These are phyloP conservation scores for Papilio demoleus DNA, from an alignment of 2,888 invertebrate genomes.

Conservation along the genomic window DNA sequence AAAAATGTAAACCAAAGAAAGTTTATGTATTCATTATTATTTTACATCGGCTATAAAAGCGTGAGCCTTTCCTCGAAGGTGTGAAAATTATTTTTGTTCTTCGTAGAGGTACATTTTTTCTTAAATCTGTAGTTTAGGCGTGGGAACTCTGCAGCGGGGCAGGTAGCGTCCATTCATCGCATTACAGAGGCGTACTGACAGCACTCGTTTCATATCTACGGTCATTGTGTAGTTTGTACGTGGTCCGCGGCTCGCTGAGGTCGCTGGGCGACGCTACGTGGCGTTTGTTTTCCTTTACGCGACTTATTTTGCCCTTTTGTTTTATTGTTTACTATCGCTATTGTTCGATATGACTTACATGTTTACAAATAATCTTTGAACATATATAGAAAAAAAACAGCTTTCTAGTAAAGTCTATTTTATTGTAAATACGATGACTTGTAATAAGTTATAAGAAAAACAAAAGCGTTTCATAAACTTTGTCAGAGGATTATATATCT, in stretches of 20 bases:
- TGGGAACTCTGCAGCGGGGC: slow-evolving; percentile 71
- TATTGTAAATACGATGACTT: no score
- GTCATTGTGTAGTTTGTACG: slow-evolving; percentile 40
- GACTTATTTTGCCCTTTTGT: slow-evolving; percentile 40
- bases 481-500: background rate
- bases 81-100: slow-evolving; percentile 81
- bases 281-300: slow-evolving; percentile 44
- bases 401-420: background rate
- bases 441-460: no score
- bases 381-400: slow-evolving; percentile 8
- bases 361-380: slow-evolving; percentile 6
- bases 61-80: slow-evolving; percentile 75
- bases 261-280: slow-evolving; percentile 45
- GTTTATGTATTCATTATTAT: slow-evolving; percentile 72
- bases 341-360: slow-evolving; percentile 41
- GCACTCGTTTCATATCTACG: slow-evolving; percentile 32
- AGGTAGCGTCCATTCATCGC: slow-evolving; percentile 61
- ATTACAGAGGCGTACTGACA: slow-evolving; percentile 41
- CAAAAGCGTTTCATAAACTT: background rate
- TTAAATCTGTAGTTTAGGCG: slow-evolving; percentile 61
- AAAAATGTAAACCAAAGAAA: slow-evolving; percentile 58
- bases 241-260: slow-evolving; percentile 36
- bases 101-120: slow-evolving; percentile 54
- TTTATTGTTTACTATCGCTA: slow-evolving; percentile 41
- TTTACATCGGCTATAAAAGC: slow-evolving; percentile 77